Evolutionary conservation across 2,113 vertebrate genomes (phyloP), one percentile per base, ranked within the genome.

Genomic region (Scomber scombrus): DNA sequence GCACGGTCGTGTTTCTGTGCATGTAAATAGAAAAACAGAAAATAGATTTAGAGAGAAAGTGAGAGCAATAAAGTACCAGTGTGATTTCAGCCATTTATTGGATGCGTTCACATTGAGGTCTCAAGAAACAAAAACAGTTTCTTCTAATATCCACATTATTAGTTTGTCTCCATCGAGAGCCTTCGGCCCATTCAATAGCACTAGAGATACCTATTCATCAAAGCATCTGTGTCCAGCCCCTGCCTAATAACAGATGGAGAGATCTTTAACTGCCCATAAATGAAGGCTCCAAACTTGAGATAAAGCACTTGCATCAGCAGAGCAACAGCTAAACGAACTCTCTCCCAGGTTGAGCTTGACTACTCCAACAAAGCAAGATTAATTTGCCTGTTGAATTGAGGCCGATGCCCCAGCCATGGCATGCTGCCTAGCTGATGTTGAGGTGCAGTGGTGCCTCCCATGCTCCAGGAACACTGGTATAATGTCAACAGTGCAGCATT

Each of bases 301-400:
- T 82, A 92, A 93, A 91, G 85, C 75, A 80, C 89, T 89, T 89
- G 90, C 90, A 91, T 94, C 94, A 95, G 93, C 95, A 94, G 71
- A 91, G 85, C 75, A 86, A 80, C 75, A 71, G 77, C 81, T 88
- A 86, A 89, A 89, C 51, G 40, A 91, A 91, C 87, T 81, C 73
- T 70, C 82, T 78, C 82, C 85, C 78, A 86, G 88, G 91, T 89
- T 86, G 88, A 84, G 92, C 92, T 86, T 87, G 87, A 92, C 87
- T 92, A 88, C 90, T 89, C 85, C 89, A 88, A 95, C 95, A 95
- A 95, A 95, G 88, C 91, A 94, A 95, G 93, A 95, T 95, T 94
- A 94, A 95, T 95, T 93, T 94, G 93, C 91, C 91, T 94, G 92
- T 93, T 93, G 92, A 93, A 93, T 93, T 82, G 93, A 93, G 92